Base-by-base conservation (phyloP, 2,113 vertebrate genomes). In the Austrofundulus limnaeus region DNA sequence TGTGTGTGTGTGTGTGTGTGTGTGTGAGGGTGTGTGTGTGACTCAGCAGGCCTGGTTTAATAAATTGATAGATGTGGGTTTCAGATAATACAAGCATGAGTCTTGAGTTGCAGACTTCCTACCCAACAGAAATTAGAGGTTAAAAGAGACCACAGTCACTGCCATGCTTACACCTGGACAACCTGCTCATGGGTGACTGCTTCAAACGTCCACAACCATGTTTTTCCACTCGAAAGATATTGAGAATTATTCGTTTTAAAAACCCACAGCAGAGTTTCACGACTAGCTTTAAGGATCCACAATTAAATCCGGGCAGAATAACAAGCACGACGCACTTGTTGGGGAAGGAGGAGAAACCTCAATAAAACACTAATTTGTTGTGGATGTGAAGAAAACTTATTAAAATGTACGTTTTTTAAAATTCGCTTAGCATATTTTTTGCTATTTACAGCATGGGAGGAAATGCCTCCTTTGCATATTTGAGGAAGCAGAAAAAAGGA, bases 391-490 rank as follows among this genome's bases (percentile, higher is more conserved):
- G 53, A 78, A n/a, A 88, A 82, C 58, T 76, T 72, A 72, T 82
- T 83, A 62, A 77, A 78, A 73, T 77, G 61, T 25, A 69, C 63
- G 61, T 85, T 84, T 71, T 85, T n/a, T n/a, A n/a, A n/a, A 73
- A 81, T 85, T 63, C 81, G 55, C 70, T 87, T 82, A 81, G 78
- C 82, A 80, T 76, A 75, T 87, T 82, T 71, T 74, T 46, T 34
- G 70, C 67, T 88, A 81, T 83, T 85, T 87, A 83, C 62, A 51
- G 46, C 61, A 66, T 1, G 1, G 34, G 51, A 53, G 66, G 71
- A 87, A 87, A 86, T 76, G 78, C 71, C 63, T 81, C 59, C 76
- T 90, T 86, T 87, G 85, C 78, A 85, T 86, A 84, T 89, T 75
- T 71, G 50, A 86, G 43, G 56, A 50, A 59, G 53, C 39, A 25